Conservation (phyloP, 2,113 vertebrate genomes). For the Syrrhaptes paradoxus region DNA sequence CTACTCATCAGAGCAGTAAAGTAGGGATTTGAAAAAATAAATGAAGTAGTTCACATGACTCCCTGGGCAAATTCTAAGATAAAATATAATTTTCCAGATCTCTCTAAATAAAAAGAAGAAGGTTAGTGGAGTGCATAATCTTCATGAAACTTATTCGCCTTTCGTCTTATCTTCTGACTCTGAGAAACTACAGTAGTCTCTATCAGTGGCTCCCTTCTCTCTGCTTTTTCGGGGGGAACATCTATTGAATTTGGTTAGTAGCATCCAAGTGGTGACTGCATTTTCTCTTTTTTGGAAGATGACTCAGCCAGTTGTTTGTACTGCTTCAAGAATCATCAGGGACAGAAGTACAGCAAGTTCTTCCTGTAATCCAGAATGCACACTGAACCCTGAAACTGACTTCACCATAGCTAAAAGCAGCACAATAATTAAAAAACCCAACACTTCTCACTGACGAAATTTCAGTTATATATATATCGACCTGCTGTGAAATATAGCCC, state of each 20-base stretch:
- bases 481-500: background rate
- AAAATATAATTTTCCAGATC: background rate
- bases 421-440: background rate
- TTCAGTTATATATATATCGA: background rate
- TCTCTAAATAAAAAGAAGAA: background rate
- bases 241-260: background rate
- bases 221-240: background rate
- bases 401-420: background rate
- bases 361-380: background rate
- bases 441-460: background rate
- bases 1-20: background rate
- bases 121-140: background rate
- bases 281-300: background rate
- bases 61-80: background rate
- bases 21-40: background rate
- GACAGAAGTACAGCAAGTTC: background rate
- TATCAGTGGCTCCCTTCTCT: background rate
- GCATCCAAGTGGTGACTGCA: background rate
- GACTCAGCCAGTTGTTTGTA: background rate
- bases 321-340: background rate
- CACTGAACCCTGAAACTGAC: background rate
- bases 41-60: background rate
- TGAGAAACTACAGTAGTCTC: background rate
- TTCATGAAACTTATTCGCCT: background rate
- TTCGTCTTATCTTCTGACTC: background rate